phyloP scores from a whole-genome alignment of 2,888 invertebrate genomes.

The Pachymerium ferrugineum region DNA sequence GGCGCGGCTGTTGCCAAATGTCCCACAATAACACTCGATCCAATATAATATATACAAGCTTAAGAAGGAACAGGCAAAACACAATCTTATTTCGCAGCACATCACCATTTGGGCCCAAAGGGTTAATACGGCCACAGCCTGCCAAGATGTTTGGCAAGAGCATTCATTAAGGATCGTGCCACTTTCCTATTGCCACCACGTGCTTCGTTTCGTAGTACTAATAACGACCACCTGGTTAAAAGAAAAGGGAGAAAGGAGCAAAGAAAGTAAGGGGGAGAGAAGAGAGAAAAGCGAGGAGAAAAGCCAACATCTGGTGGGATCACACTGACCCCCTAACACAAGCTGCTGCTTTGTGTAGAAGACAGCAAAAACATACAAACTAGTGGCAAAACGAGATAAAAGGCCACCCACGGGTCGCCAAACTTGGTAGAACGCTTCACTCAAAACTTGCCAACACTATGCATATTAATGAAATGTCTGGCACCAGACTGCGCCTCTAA shows the following conservation, averaged over 20 bases:
- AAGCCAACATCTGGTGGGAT: conserved; percentile 1
- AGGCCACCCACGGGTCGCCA: conserved; percentile 12
- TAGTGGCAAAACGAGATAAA: background rate
- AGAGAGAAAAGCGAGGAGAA: background rate
- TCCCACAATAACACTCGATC: conserved; percentile 21
- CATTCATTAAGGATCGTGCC: conserved; percentile 15
- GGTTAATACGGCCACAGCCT: conserved; percentile 14
- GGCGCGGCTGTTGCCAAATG: conserved; percentile 21
- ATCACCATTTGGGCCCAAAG: conserved; percentile 6
- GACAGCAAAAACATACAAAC: conserved; percentile 14
- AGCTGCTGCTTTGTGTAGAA: conserved; percentile 10
- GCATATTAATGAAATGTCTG: conserved; percentile 13
- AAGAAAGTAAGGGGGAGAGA: no score
- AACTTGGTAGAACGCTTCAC: background rate
- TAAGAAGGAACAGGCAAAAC: background rate
- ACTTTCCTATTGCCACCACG: background rate
- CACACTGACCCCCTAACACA: conserved; percentile 15
- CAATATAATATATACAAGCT: conserved; percentile 13
- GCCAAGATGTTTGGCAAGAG: conserved; percentile 3
- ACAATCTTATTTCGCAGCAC: background rate
- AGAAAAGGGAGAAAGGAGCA: background rate
- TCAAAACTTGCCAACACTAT: background rate
- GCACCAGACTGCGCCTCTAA: background rate
- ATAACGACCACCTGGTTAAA: conserved; percentile 17
- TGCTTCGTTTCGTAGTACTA: background rate